A percentile compares a stretch with the other conserved stretches of the same genome.
These are phyloP conservation scores for Hypotaenidia okinawae DNA, from an alignment of 2,797 vertebrate species.

Conservation along the genomic window DNA sequence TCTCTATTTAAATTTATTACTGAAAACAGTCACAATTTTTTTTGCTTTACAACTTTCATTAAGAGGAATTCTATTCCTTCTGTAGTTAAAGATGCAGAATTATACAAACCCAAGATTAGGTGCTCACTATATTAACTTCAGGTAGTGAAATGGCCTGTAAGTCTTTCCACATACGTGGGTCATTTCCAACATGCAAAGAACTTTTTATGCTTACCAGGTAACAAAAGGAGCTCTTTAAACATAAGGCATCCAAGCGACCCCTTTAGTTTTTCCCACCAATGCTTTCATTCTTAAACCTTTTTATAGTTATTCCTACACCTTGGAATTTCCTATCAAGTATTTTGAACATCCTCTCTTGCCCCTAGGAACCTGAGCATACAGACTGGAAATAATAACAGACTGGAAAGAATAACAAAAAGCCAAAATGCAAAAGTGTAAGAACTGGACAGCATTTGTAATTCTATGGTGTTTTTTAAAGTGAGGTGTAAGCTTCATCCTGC, in stretches of 20 bases:
- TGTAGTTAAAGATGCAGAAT: not conserved
- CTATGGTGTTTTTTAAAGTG: not conserved
- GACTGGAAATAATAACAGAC: not conserved
- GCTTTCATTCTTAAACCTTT: not conserved
- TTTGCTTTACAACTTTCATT: not conserved
- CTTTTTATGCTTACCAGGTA: not conserved
- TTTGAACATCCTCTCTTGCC: not conserved
- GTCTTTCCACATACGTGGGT: not conserved
- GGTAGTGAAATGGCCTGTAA: not conserved
- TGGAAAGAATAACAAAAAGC: not conserved
- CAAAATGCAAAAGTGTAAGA: not conserved
- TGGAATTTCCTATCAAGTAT: not conserved
- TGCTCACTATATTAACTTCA: not conserved
- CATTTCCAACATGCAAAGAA: not conserved
- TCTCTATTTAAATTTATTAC: not conserved
- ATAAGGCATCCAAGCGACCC: not conserved
- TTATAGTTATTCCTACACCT: not conserved
- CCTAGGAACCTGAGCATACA: accelerated
- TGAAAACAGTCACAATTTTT: not conserved
- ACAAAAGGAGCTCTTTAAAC: not conserved
- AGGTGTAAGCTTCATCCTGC: not conserved
- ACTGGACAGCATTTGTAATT: not conserved
- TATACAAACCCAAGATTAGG: not conserved
- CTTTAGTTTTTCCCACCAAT: not conserved
- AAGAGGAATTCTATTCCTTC: not conserved